A percentile compares a stretch with the other conserved stretches of the same genome.
Conservation (phyloP, 1,140 invertebrate species). For the Bathynomus jamesi region DNA sequence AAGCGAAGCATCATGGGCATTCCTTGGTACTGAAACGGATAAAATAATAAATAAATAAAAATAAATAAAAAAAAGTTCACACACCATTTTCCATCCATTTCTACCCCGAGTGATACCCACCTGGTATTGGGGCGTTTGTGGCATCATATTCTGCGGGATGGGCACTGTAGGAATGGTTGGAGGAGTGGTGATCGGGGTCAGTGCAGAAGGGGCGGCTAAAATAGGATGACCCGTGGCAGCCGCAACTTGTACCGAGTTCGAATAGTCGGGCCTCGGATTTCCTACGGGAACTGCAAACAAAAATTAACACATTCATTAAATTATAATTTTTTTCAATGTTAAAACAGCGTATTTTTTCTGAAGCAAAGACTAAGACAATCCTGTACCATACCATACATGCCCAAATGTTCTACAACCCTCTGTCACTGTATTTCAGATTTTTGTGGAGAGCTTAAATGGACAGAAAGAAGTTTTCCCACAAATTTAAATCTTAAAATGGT, state of each 20-base stretch:
- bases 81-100: background rate
- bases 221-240: slow-evolving; percentile 72
- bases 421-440: too few species aligned
- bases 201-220: slow-evolving; percentile 62
- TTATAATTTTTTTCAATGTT: too few species aligned
- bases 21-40: slow-evolving; percentile 27
- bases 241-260: slow-evolving; percentile 63
- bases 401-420: too few species aligned
- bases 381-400: too few species aligned
- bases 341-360: too few species aligned
- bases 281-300: slow-evolving; percentile 15
- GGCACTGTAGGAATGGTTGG: slow-evolving; percentile 18
- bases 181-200: slow-evolving; percentile 47
- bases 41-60: slow-evolving; percentile 4
- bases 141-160: slow-evolving; percentile 36
- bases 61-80: slow-evolving; percentile 4
- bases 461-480: too few species aligned
- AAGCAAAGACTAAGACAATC: too few species aligned
- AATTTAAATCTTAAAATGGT: too few species aligned
- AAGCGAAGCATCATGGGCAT: slow-evolving; percentile 37
- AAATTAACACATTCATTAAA: slow-evolving; percentile 11
- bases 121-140: slow-evolving; percentile 25
- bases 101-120: slow-evolving; percentile 1
- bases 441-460: too few species aligned
- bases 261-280: slow-evolving; percentile 53